Base-by-base conservation (phyloP, 2,113 vertebrate genomes). In the Alligator sinensis region DNA sequence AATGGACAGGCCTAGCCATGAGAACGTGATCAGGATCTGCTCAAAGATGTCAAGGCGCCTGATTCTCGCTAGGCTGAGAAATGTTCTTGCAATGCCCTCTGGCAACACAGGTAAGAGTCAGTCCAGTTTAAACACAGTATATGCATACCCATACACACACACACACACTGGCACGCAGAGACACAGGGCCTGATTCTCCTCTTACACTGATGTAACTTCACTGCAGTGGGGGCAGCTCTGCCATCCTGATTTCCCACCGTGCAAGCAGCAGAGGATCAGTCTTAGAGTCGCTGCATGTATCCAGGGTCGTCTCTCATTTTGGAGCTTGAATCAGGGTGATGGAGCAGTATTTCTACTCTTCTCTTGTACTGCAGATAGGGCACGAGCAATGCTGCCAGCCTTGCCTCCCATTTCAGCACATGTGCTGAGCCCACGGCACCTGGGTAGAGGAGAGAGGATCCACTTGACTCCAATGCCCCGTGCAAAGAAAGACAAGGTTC, bases 141-240 rank as follows among this genome's bases (percentile, higher is more conserved):
- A 38, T 5, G 30, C 22, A 70, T 22, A 70, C 18, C 11, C 13
- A 70, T 6, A 34, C 10, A 70, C 62, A 63, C 62, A 28, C 62
- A 6, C 24, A 27, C 17, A 30, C n/a, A 30, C 28, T 38, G 7
- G 7, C 38, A 38, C 7, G 38, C 38, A 38, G 38, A 38, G 38
- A 38, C 38, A 38, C 16, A 12, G 66, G 47, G 38, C 70, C 47
- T n/a, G 47, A 2, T 27, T 77, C 14, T 7, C 54, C 22, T 60
- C 14, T 78, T 18, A 2, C 13, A 1, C 0, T 17, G 78, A 5
- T 2, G n/a, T n/a, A 4, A 12, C 57, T 6, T 63, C n/a, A 5
- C 82, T 24, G 28, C 28, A 11, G 66, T 0, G 62, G 79, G 2
- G 59, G 9, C 54, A 70, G 66, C 66, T 34, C 19, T 22, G 59